A percentile compares a stretch with the other conserved stretches of the same genome.
Evolutionary conservation across 2,888 invertebrate species (phyloP).

Genomic region (Zygogramma bicolorata): DNA sequence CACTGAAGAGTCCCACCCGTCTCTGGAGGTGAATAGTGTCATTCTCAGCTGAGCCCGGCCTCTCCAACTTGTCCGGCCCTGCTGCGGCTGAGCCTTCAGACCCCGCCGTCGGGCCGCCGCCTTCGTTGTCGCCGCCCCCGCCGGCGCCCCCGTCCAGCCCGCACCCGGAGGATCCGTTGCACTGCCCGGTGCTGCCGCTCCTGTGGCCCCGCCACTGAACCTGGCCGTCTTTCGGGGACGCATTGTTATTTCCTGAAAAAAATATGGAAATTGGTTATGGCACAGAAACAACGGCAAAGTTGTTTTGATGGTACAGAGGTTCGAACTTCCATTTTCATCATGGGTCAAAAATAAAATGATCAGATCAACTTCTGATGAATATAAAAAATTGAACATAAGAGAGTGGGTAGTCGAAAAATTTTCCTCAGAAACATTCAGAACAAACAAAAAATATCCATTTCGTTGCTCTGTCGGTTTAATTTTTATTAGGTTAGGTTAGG

Average conservation of each 20-base stretch:
- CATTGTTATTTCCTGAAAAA: slow-evolving; percentile 65
- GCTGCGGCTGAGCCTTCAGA: slow-evolving; percentile 64
- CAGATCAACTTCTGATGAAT: no score
- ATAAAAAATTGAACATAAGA: no score
- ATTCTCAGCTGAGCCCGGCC: slow-evolving; percentile 93
- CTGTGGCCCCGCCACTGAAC: slow-evolving; percentile 65
- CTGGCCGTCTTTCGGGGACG: slow-evolving; percentile 64
- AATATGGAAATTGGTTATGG: no score
- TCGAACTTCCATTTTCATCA: no score
- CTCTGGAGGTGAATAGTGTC: slow-evolving; percentile 99
- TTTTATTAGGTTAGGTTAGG: no score
- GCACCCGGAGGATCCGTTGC: slow-evolving; percentile 49
- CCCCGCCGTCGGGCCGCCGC: slow-evolving; percentile 64
- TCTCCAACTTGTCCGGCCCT: slow-evolving; percentile 77
- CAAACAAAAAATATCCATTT: no score
- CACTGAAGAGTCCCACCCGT: slow-evolving; percentile 99
- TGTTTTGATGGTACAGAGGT: neutral
- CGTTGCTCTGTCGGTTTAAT: no score
- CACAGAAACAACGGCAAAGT: no score
- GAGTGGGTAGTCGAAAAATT: no score
- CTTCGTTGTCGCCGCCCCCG: slow-evolving; percentile 63
- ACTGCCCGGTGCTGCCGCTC: slow-evolving; percentile 61
- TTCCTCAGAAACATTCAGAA: no score
- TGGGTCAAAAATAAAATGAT: no score
- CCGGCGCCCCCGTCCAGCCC: slow-evolving; percentile 67